Conservation (phyloP, 2,888 invertebrate genomes). For the Torymus aiolomorphi region DNA sequence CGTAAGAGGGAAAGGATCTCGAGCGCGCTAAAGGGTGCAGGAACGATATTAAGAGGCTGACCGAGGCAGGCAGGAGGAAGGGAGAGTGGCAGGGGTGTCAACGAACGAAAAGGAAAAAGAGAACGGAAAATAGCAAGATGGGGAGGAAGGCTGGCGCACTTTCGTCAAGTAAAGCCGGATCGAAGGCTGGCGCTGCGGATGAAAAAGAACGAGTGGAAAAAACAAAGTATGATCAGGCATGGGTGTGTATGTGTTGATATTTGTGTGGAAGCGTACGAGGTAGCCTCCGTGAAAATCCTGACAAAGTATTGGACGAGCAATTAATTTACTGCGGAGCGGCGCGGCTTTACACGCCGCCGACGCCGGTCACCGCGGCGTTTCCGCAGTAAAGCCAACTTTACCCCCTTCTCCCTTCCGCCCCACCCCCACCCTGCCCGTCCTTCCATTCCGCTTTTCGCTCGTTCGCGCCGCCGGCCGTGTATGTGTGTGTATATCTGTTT, state of each 20-base stretch:
- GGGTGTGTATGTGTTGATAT: background rate
- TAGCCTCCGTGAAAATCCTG: slow-evolving; percentile 59
- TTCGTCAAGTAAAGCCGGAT: slow-evolving; percentile 9
- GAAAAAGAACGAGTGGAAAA: slow-evolving; percentile 8
- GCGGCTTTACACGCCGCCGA: slow-evolving; percentile 58
- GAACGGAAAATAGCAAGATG: background rate
- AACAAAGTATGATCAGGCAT: background rate
- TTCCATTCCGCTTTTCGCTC: background rate
- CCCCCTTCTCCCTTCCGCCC: background rate
- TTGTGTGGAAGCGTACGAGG: slow-evolving; percentile 13
- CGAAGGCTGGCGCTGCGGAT: background rate
- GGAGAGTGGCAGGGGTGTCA: background rate
- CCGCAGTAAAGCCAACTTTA: slow-evolving; percentile 45
- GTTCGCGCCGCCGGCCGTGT: background rate
- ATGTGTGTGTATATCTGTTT: no score
- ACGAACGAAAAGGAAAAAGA: background rate
- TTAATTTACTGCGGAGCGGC: slow-evolving; percentile 65
- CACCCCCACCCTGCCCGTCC: background rate
- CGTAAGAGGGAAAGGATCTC: no score
- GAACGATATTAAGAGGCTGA: no score
- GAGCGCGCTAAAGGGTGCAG: no score
- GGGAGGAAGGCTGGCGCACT: background rate
- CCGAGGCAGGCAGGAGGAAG: background rate
- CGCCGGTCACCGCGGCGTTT: slow-evolving; percentile 14
- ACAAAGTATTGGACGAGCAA: slow-evolving; percentile 64